Base-by-base conservation (phyloP, 2,113 vertebrate genomes). In the Cinclus mexicanus region DNA sequence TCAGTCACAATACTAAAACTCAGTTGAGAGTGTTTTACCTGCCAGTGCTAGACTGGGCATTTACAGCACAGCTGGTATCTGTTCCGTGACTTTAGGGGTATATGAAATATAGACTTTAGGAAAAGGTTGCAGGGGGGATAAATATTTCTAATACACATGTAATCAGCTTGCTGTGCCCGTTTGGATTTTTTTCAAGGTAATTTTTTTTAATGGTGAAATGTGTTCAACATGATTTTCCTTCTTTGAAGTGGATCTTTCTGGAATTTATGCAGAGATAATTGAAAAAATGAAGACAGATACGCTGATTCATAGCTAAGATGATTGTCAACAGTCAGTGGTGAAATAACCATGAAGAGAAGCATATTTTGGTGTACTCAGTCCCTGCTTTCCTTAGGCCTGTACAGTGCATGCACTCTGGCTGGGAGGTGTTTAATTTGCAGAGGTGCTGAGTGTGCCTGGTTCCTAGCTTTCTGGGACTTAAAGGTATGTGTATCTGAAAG, bases 381-480 rank as follows among this genome's bases (percentile, higher is more conserved):
- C 12, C 42, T 61, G 31, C 49, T 83, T 90, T 65, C n/a, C 31
- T 12, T 59, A 35, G 29, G 26, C 47, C 28, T 13, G 15, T 61
- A 0, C 19, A 39, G 10, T 6, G 19, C 26, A 18, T 1, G 1
- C 10, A 0, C 35, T 53, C 2, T 17, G 42, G 6, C 31, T 35
- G 20, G 17, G 61, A 69, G 26, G 29, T 61, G 24, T 41, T 39
- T n/a, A 4, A 33, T 46, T 77, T 63, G 26, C 59, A 64, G 35
- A 50, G 46, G 28, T 33, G 33, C 33, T 12, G 21, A 21, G 31
- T n/a, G 50, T 10, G 10, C 56, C 84, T 2, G 0, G 23, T 49
- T 87, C 41, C 18, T 18, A 25, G 25, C 6, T 78, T 71, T 75
- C 35, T 52, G 24, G 25, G 47, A 35, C 18, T 75, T 61, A 31